Evolutionary conservation across 2,888 invertebrate genomes (phyloP).

Genomic region (Eulithis prunata): DNA sequence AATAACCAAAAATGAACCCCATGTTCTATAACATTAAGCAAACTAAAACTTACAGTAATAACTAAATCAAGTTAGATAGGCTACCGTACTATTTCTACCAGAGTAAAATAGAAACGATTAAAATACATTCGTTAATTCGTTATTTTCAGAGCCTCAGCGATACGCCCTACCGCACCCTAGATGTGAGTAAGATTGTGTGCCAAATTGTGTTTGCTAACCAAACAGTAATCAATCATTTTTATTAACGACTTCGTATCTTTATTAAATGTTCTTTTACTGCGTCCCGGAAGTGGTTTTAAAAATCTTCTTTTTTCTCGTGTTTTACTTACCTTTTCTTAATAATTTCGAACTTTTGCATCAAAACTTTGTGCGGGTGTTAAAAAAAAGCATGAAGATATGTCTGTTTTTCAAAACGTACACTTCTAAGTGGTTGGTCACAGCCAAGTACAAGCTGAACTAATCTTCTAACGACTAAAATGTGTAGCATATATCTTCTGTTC

Average conservation of each 20-base stretch:
- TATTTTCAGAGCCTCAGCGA: constrained; percentile 44
- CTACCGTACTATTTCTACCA: no score
- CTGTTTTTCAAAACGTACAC: no score
- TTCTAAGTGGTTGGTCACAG: no score
- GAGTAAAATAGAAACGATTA: background rate
- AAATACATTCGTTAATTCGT: constrained; percentile 20
- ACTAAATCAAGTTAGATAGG: no score
- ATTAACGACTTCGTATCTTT: constrained; percentile 49
- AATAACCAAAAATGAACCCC: no score
- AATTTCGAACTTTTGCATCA: constrained; percentile 1
- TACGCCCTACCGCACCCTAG: constrained; percentile 58
- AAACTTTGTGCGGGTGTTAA: background rate
- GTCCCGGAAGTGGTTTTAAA: constrained; percentile 19
- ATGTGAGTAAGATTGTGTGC: constrained; percentile 75
- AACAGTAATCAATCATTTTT: constrained; percentile 71
- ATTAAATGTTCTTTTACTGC: constrained; percentile 49
- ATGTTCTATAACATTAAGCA: no score
- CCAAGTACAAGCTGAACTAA: no score
- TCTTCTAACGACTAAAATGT: background rate
- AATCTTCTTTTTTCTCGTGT: constrained; percentile 16
- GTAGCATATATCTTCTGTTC: no score
- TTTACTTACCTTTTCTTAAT: constrained; percentile 7
- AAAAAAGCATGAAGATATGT: no score
- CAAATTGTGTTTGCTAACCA: constrained; percentile 64
- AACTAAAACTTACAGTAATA: no score